These are phyloP conservation scores for Platyrinchus mystaceus DNA, from an alignment of 2,797 vertebrate species.

Conservation along the genomic window DNA sequence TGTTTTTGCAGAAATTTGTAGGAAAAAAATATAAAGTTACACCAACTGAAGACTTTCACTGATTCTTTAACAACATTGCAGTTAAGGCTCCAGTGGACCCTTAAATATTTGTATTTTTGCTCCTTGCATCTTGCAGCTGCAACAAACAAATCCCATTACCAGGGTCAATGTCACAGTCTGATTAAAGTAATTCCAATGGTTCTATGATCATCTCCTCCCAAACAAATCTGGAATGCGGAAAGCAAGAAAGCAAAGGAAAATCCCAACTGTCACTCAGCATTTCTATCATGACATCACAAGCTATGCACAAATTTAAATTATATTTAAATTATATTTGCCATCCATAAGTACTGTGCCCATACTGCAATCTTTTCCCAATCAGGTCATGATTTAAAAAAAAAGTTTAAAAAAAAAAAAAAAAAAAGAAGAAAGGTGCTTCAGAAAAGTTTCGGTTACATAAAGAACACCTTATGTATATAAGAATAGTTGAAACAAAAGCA, in stretches of 20 bases:
- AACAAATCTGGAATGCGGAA: not conserved
- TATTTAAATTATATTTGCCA: not conserved
- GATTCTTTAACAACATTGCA: not conserved
- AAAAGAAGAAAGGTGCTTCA: not conserved
- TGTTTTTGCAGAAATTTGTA: not conserved
- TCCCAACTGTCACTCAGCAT: not conserved
- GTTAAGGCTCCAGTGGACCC: not conserved
- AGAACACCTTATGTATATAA: not conserved
- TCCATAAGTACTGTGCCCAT: not conserved
- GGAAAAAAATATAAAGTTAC: not conserved
- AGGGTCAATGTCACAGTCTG: not conserved
- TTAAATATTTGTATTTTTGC: not conserved
- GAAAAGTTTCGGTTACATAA: not conserved
- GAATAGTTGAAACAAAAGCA: not conserved
- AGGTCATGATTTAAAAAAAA: not conserved
- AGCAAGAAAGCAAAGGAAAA: not conserved
- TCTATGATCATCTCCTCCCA: not conserved
- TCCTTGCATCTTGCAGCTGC: not conserved
- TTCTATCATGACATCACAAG: not conserved
- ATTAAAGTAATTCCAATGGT: not conserved
- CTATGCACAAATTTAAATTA: not conserved
- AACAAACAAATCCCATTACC: not conserved
- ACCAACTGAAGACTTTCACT: not conserved
- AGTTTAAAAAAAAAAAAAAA: too few relatives aligned
- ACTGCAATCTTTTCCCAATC: not conserved